Base-by-base conservation (phyloP, 1,140 invertebrate genomes). In the Caerostris darwini region DNA sequence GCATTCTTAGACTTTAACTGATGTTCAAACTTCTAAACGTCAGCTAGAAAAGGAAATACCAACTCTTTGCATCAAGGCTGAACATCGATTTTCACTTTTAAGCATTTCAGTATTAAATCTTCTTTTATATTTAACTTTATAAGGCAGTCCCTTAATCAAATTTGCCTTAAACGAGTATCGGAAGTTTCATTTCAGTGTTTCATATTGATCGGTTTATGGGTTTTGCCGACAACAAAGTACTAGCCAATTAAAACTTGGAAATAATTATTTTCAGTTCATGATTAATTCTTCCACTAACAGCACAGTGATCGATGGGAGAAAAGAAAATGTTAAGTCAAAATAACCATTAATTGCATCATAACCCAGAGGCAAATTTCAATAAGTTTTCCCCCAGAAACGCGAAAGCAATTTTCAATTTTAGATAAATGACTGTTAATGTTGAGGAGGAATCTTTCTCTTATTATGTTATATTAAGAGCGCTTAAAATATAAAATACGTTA, bases 221-320 rank as follows among this genome's bases (percentile, higher is more conserved):
- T 67, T 67, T 67, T 67, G 61, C 61, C 61, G 61, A 67, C 61
- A 67, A 67, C 61, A 67, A 67, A 67, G 61, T 67, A 67, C 61
- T 67, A 67, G 61, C 61, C 61, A 67, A 67, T 67, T 67, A 67
- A 67, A 67, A 67, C 61, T 17, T n/a, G 61, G 61, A 67, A 67
- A 67, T 67, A 67, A 67, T 67, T 67, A 67, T 67, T 67, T 67
- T 67, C 61, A 67, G 61, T 67, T 67, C 61, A 67, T 67, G 61
- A 67, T 67, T 67, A 67, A 67, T 67, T 67, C 61, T 67, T 67
- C 61, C 61, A n/a, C n/a, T 67, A 67, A 67, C 61, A 67, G 61
- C 61, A 12, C 14, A 67, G 61, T 67, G 61, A 67, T 67, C 61
- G 61, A 67, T 67, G 61, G 14, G 12, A 67, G 61, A 67, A 67